phyloP scores from a whole-genome alignment of 2,888 invertebrate species.

The Pecten maximus region DNA sequence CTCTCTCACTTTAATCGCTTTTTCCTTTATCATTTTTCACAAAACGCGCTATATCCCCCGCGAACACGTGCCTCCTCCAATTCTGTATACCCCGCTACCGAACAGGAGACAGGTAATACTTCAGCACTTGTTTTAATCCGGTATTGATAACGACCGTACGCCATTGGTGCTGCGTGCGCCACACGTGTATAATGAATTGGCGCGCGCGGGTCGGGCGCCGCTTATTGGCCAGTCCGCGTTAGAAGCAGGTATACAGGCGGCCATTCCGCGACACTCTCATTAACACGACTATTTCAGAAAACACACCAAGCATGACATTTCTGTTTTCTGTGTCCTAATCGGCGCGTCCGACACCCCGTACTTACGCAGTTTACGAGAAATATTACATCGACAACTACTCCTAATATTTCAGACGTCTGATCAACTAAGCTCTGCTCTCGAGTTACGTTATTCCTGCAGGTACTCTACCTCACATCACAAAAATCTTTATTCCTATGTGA shows the following conservation, averaged over 20 bases:
- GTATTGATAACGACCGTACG: neutral
- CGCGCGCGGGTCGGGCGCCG: slow-evolving; percentile 18
- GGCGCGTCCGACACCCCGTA: neutral
- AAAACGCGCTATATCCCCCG: neutral
- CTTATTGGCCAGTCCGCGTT: neutral
- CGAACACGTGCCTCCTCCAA: neutral
- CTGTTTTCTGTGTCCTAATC: slow-evolving; percentile 18
- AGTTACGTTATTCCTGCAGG: neutral
- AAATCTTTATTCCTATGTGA: too few relatives aligned
- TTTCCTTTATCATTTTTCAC: neutral
- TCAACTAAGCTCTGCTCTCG: neutral
- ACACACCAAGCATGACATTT: neutral
- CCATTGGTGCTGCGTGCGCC: neutral
- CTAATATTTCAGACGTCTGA: neutral
- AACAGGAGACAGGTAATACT: neutral
- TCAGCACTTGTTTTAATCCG: slow-evolving; percentile 19
- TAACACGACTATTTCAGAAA: neutral
- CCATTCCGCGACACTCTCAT: slow-evolving; percentile 20
- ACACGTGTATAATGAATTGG: slow-evolving; percentile 3
- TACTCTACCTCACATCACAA: neutral
- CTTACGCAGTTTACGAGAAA: neutral
- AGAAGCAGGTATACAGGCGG: neutral
- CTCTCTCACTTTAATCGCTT: neutral
- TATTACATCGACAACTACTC: neutral
- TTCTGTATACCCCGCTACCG: neutral